Percentiles rank a stretch among this genome's conserved stretches.
Conservation (phyloP, 2,888 invertebrate species). For the Didymodactylos carnosus region DNA sequence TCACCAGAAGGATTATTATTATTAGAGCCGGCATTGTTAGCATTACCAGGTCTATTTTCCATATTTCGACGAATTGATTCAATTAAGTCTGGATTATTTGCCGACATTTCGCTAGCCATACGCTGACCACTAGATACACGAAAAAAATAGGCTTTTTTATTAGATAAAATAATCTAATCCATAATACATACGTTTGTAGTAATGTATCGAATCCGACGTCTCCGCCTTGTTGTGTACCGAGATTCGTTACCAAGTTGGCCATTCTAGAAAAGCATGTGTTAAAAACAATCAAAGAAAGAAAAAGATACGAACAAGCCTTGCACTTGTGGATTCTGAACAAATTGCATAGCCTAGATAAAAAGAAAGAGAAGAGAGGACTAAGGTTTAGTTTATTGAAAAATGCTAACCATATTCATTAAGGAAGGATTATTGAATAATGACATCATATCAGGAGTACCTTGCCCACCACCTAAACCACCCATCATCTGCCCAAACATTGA, state of each 20-base stretch:
- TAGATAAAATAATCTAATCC: background rate
- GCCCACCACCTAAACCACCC: conserved; percentile 15
- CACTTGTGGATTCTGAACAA: conserved; percentile 59
- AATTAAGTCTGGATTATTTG: background rate
- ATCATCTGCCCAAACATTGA: conserved; percentile 6
- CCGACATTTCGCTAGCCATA: background rate
- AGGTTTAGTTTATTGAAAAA: background rate
- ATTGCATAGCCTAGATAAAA: conserved; percentile 37
- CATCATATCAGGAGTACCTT: conserved; percentile 17
- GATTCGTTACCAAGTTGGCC: background rate
- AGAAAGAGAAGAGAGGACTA: too few relatives aligned
- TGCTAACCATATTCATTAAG: conserved; percentile 48
- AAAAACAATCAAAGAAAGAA: background rate
- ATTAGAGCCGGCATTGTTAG: background rate
- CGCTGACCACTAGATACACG: background rate
- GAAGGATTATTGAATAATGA: conserved; percentile 58
- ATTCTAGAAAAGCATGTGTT: background rate
- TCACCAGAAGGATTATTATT: background rate
- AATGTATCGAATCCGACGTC: background rate
- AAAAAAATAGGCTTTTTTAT: background rate
- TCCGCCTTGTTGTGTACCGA: background rate
- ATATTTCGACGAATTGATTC: background rate
- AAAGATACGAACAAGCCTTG: conserved; percentile 41
- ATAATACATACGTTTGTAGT: background rate
- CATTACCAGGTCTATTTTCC: background rate